Percentiles rank a stretch among this genome's conserved stretches.
Conservation (phyloP, 2,113 vertebrate species). For the Amphiprion percula region DNA sequence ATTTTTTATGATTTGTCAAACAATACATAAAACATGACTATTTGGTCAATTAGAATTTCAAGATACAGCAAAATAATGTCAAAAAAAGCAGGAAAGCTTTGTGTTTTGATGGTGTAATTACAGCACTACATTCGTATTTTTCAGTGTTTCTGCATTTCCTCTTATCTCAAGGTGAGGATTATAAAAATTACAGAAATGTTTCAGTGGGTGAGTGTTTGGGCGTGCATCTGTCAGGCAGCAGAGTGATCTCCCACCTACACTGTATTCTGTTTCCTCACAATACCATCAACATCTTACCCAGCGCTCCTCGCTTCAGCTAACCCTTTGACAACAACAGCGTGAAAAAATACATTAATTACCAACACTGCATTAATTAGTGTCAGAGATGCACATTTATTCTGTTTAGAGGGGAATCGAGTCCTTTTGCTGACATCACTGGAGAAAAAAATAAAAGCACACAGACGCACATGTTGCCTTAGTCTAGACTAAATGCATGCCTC, state of each 20-base stretch:
- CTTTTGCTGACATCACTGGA: slow-evolving; percentile 22
- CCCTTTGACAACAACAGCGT: slow-evolving; percentile 15
- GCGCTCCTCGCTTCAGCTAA: neutral
- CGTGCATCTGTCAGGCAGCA: slow-evolving; percentile 11
- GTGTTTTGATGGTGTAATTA: neutral
- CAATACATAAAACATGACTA: neutral
- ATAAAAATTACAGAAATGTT: slow-evolving; percentile 12
- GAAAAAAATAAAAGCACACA: slow-evolving; percentile 7
- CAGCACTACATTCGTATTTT: neutral
- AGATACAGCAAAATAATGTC: neutral
- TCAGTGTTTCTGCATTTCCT: neutral
- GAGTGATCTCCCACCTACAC: slow-evolving; percentile 24
- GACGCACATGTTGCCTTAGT: slow-evolving; percentile 25
- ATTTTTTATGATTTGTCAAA: neutral
- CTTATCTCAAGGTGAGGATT: neutral
- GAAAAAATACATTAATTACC: slow-evolving; percentile 25
- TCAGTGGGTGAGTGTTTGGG: neutral
- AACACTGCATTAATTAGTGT: slow-evolving; percentile 53
- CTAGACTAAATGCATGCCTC: slow-evolving; percentile 67
- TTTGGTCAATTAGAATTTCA: neutral
- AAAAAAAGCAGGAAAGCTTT: neutral
- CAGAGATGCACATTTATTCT: slow-evolving; percentile 21
- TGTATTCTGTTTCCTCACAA: slow-evolving; percentile 15
- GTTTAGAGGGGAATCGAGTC: slow-evolving; percentile 41
- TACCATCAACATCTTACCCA: slow-evolving; percentile 4